Percentiles rank a stretch among this genome's conserved stretches.
Evolutionary conservation across 2,888 invertebrate species (phyloP).

Genomic region (Zele albiditarsus): DNA sequence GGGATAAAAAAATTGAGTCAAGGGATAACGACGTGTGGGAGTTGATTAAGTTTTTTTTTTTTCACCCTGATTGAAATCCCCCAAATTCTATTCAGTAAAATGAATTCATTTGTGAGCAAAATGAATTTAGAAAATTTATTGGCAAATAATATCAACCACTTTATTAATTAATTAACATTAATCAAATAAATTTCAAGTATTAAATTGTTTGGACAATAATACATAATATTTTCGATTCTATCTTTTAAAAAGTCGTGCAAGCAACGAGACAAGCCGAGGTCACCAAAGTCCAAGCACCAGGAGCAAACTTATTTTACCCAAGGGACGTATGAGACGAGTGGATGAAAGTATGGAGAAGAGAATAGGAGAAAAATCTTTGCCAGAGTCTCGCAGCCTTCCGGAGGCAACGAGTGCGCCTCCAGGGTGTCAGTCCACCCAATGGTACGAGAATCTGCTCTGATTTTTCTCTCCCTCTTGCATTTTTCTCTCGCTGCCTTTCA

Average conservation of each 20-base stretch:
- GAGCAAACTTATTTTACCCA: slow-evolving; percentile 50
- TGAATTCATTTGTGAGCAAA: slow-evolving; percentile 32
- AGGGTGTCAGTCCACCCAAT: slow-evolving; percentile 37
- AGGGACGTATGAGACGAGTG: slow-evolving; percentile 45
- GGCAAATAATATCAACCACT: slow-evolving; percentile 14
- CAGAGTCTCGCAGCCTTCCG: slow-evolving; percentile 19
- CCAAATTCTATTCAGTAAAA: neutral
- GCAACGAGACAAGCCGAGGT: slow-evolving; percentile 23
- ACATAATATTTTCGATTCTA: neutral
- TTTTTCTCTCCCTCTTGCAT: slow-evolving; percentile 32
- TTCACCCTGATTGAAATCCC: slow-evolving; percentile 37
- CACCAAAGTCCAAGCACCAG: slow-evolving; percentile 26
- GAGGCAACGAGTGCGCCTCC: slow-evolving; percentile 37
- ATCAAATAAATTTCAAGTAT: neutral
- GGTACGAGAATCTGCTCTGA: slow-evolving; percentile 42
- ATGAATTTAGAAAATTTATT: slow-evolving; percentile 1
- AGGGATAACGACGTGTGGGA: slow-evolving; percentile 42
- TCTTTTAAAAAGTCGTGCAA: neutral
- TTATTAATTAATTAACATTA: slow-evolving; percentile 9
- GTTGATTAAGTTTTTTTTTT: slow-evolving; percentile 39
- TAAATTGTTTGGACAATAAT: neutral
- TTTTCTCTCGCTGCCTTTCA: slow-evolving; percentile 15
- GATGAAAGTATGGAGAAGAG: slow-evolving; percentile 14
- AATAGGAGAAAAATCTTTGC: slow-evolving; percentile 4
- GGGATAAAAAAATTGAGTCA: slow-evolving; percentile 18